phyloP scores from a whole-genome alignment of 2,797 vertebrate genomes.

The Oryzias sinensis region DNA sequence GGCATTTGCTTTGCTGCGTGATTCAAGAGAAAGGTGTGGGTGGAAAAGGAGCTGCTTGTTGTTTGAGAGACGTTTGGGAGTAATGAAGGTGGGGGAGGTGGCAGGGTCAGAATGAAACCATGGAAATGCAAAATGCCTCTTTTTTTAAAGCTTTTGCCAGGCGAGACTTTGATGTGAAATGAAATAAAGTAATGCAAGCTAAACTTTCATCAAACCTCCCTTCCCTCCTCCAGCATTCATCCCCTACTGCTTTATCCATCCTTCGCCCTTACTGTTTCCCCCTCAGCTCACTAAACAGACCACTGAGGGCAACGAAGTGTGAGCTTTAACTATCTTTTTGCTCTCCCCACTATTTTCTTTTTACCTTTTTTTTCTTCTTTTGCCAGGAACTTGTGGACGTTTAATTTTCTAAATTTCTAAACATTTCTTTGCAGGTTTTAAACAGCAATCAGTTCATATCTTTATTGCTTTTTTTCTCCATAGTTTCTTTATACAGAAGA shows the following conservation, averaged over 20 bases:
- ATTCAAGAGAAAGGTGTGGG: constrained; percentile 57
- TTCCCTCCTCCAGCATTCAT: constrained; percentile 41
- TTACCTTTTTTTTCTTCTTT: constrained; percentile 7
- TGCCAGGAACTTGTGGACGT: constrained; percentile 1
- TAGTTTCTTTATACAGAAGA: too few species aligned
- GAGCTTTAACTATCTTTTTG: constrained; percentile 19
- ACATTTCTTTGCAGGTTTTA: too few species aligned
- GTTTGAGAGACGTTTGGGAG: constrained; percentile 2
- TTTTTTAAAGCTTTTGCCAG: constrained; percentile 72
- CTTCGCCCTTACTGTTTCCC: constrained; percentile 22
- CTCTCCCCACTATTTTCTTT: constrained; percentile 20
- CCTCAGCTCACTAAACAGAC: constrained; percentile 66
- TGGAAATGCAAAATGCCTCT: constrained; percentile 79
- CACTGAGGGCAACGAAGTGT: constrained; percentile 37
- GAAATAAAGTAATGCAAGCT: constrained; percentile 54
- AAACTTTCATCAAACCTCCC: constrained; percentile 60
- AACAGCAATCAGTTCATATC: too few species aligned
- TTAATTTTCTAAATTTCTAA: too few species aligned
- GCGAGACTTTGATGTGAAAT: constrained; percentile 74
- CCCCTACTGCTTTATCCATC: constrained; percentile 43
- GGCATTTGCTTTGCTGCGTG: constrained; percentile 73
- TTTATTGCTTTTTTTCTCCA: too few species aligned
- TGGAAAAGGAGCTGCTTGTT: constrained; percentile 21
- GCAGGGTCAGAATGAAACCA: constrained; percentile 64
- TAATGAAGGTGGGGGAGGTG: constrained; percentile 18